Conservation (phyloP, 2,113 vertebrate species). For the Solea senegalensis region DNA sequence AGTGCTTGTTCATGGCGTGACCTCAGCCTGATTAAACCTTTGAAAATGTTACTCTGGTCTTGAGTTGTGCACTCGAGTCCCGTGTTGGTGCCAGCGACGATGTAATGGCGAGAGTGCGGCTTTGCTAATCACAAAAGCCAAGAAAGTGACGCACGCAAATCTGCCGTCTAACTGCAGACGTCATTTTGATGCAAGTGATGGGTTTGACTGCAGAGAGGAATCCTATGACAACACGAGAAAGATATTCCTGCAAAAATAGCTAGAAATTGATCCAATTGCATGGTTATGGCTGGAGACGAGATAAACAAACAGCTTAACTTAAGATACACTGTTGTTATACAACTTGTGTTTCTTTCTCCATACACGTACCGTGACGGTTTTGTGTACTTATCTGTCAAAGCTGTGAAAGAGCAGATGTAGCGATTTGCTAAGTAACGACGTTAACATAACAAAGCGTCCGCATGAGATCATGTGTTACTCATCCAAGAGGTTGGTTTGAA, state of each 20-base stretch:
- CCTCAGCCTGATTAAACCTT: too few relatives aligned
- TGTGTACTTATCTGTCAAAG: not conserved
- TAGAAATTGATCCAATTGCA: not conserved
- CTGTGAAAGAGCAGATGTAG: not conserved
- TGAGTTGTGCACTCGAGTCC: too few relatives aligned
- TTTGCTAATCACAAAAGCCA: not conserved
- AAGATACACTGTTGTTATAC: not conserved
- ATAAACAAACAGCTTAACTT: not conserved
- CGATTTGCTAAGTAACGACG: not conserved
- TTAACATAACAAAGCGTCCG: conserved; percentile 10
- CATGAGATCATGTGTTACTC: conserved; percentile 35
- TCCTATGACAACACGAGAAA: not conserved
- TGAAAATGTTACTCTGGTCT: too few relatives aligned
- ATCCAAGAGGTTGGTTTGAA: conserved; percentile 6
- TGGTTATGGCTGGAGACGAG: not conserved
- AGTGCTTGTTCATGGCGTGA: too few relatives aligned
- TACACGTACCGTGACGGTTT: not conserved
- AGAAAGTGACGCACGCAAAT: not conserved
- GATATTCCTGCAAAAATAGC: not conserved
- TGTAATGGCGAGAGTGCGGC: not conserved
- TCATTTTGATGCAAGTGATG: not conserved
- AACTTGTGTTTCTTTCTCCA: not conserved
- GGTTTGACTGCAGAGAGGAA: not conserved
- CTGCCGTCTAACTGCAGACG: not conserved
- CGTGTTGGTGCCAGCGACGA: not conserved